Base-by-base conservation (phyloP, 2,888 invertebrate genomes). In the Entomobrya proxima region DNA sequence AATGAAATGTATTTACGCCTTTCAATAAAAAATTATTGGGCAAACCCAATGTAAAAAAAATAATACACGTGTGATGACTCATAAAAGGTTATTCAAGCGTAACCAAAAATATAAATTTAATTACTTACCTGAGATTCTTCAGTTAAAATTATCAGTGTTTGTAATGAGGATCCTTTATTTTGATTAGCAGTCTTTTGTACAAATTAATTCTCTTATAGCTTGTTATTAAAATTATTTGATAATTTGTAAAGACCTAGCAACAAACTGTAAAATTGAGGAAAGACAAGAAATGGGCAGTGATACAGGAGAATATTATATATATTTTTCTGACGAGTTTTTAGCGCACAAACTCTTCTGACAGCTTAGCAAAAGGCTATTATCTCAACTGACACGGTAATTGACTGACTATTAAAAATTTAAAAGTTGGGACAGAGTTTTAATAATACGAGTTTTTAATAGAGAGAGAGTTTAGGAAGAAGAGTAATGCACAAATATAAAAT, bases 281-380 rank as follows among this genome's bases (percentile, higher is more conserved):
- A 69, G 69, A 69, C 37, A 69, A 69, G 40, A 40, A 24, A 69
- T 40, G 69, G 69, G 69, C 69, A 69, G 69, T 69, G 61, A n/a
- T 30, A 13, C 32, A 21, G 11, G 11, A 24, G 4, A 9, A 24
- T 21, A 55, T 55, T 6, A 3, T 5, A 11, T 44, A 44, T 44
- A 13, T 44, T 11, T 13, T 44, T 44, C 15, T 52, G 11, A 47
- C 47, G 21, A 52, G 18, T 18, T 52, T 52, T 15, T 47, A 15
- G 4, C 21, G 7, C 21, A 52, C 21, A n/a, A 18, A 52, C 2
- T 27, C 6, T 61, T 30, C 4, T 55, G 55, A 11, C 11, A 55
- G 5, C 5, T 18, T n/a, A 18, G 55, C 55, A 18, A 27, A 2
- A 5, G 7, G 11, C 11, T 18, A 27, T 11, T 24, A 13, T 27